Conservation (phyloP, 2,797 vertebrate genomes). For the Danio choprae region DNA sequence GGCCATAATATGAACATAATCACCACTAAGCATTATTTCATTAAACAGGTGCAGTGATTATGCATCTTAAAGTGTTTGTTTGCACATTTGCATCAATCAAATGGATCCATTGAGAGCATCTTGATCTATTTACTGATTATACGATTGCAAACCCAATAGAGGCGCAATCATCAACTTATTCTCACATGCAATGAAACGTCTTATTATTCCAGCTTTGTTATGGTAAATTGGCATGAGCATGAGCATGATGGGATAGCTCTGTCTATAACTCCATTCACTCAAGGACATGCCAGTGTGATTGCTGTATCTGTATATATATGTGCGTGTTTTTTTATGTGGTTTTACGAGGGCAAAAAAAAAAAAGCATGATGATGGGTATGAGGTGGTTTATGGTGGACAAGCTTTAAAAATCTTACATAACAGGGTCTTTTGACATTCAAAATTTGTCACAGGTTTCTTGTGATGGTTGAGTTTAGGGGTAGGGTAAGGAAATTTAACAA, state of each 20-base stretch:
- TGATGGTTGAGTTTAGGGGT: no score
- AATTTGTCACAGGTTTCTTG: no score
- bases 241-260: constrained; percentile 1
- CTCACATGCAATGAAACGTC: constrained; percentile 11
- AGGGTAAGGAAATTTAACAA: no score
- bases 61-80: constrained; percentile 47
- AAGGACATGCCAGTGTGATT: constrained; percentile 50
- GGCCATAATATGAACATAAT: constrained; percentile 35
- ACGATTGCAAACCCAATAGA: constrained; percentile 34
- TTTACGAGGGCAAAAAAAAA: no score
- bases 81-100: constrained; percentile 39
- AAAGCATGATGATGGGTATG: no score
- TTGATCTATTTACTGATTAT: constrained; percentile 48
- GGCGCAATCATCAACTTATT: constrained; percentile 24
- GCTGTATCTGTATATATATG: constrained; percentile 30
- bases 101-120: constrained; percentile 38
- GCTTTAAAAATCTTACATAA: no score
- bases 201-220: not conserved
- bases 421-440: no score
- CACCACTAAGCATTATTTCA: constrained; percentile 39
- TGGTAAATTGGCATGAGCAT: not conserved
- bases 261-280: constrained; percentile 32
- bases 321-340: no score
- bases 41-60: constrained; percentile 48
- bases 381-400: no score